Base-by-base conservation (phyloP, 1,140 invertebrate genomes). In the Wasmannia auropunctata region DNA sequence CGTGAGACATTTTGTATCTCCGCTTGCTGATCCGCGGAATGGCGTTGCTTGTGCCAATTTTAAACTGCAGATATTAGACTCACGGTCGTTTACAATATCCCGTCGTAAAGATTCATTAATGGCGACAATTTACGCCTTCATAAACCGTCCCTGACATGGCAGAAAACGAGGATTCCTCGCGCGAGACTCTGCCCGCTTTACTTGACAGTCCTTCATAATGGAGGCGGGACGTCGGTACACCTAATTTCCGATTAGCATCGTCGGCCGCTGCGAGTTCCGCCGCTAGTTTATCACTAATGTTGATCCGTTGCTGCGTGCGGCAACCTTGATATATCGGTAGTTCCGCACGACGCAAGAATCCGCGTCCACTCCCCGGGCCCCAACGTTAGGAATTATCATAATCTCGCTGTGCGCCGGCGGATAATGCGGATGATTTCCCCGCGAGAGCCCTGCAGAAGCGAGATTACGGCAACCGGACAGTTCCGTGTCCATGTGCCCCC, bases 351-450 rank as follows among this genome's bases (percentile, higher is more conserved):
- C 83, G 76, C 63, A 85, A 91, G 86, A 91, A 85, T 86, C 16
- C 56, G 69, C 88, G 88, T 79, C 85, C 70, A 83, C 87, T 86
- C 54, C 56, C 51, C 79, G 65, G 19, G 63, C 46, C 8, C 16
- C 51, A 67, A 34, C 56, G 43, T 70, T 22, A 46, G n/a, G 87
- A 92, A 94, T 93, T 94, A 94, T 93, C 92, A 92, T 94, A 93
- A 94, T 93, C 92, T 91, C 90, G 91, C 91, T 90, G 88, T 87
- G 89, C 90, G 79, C 86, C 65, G 34, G 85, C 86, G 90, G 91
- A 94, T 93, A 93, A 93, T 90, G 88, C 92, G 89, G 77, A 91
- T 91, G 90, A 93, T 93, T 92, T 93, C 16, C 19, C 19, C 85
- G 70, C 86, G 87, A 90, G 88, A 31, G 28, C 25, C 89, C 81